These are phyloP conservation scores for Daubentonia madagascariensis DNA, from an alignment of 2,113 vertebrate genomes.

Conservation along the genomic window DNA sequence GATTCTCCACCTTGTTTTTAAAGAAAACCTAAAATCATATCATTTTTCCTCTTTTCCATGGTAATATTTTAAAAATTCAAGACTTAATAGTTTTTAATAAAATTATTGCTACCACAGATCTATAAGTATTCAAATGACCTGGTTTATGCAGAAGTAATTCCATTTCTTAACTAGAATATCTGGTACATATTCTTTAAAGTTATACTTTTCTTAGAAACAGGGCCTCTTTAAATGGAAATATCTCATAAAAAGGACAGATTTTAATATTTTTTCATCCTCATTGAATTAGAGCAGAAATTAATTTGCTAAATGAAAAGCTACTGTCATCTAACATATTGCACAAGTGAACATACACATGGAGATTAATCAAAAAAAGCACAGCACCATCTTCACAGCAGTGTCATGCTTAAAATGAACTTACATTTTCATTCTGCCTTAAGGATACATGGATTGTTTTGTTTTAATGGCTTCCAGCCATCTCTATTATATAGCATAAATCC, in stretches of 20 bases:
- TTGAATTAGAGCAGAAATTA: slow-evolving; percentile 52
- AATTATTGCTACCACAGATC: neutral
- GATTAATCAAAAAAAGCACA: slow-evolving; percentile 35
- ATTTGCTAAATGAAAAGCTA: slow-evolving; percentile 59
- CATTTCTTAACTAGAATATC: slow-evolving; percentile 12
- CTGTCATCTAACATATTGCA: slow-evolving; percentile 35
- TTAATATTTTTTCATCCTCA: slow-evolving; percentile 49
- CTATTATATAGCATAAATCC: slow-evolving; percentile 37
- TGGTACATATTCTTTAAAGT: neutral
- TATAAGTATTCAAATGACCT: neutral
- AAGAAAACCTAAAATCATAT: neutral
- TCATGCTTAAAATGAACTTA: slow-evolving; percentile 59
- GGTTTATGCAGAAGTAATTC: neutral
- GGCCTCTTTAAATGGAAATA: neutral
- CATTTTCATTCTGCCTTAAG: slow-evolving; percentile 59
- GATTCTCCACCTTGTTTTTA: neutral
- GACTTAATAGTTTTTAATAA: neutral
- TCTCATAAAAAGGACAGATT: slow-evolving; percentile 33
- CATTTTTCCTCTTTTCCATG: neutral
- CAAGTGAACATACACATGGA: slow-evolving; percentile 40
- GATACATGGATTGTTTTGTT: slow-evolving; percentile 57
- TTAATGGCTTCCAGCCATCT: slow-evolving; percentile 62
- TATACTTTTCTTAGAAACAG: slow-evolving; percentile 27
- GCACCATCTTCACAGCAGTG: neutral
- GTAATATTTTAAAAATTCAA: slow-evolving; percentile 16